phyloP scores from a whole-genome alignment of 2,888 invertebrate genomes.

The Ormyrus nitidulus region DNA sequence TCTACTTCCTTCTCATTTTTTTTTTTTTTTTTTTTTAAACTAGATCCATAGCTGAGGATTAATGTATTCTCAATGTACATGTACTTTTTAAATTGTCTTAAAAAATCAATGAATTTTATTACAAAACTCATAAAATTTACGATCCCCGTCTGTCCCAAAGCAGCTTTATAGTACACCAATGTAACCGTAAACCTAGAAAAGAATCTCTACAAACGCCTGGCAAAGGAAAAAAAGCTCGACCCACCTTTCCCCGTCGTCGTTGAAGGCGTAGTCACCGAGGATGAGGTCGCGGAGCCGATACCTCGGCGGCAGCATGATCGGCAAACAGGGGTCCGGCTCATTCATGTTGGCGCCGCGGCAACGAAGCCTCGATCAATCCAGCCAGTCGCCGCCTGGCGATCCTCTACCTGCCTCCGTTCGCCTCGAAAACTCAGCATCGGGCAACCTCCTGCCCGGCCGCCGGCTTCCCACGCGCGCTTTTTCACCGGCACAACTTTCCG shows the following conservation, averaged over 20 bases:
- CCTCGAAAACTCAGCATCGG: conserved; percentile 10
- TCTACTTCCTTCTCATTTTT: too few species aligned
- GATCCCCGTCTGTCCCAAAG: too few species aligned
- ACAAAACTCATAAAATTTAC: too few species aligned
- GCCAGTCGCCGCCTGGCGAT: not conserved
- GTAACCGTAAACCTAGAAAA: too few species aligned
- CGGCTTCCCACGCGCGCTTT: not conserved
- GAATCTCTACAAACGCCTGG: not conserved
- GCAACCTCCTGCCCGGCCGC: not conserved
- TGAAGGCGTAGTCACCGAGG: conserved; percentile 86
- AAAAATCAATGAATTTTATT: too few species aligned
- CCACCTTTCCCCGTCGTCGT: conserved; percentile 87
- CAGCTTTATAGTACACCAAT: too few species aligned
- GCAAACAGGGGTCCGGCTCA: conserved; percentile 73
- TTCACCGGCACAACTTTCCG: too few species aligned
- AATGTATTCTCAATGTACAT: too few species aligned
- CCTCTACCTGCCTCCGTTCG: not conserved
- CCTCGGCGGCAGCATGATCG: conserved; percentile 80
- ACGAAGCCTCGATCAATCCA: conserved; percentile 31
- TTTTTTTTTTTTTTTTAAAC: too few species aligned
- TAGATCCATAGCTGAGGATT: too few species aligned
- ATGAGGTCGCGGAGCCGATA: conserved; percentile 87
- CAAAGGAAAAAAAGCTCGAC: conserved; percentile 61
- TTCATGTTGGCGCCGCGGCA: conserved; percentile 64
- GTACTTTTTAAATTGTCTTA: too few species aligned